Base-by-base conservation (phyloP, 2,888 invertebrate genomes). In the Ophioninae sp. region DNA sequence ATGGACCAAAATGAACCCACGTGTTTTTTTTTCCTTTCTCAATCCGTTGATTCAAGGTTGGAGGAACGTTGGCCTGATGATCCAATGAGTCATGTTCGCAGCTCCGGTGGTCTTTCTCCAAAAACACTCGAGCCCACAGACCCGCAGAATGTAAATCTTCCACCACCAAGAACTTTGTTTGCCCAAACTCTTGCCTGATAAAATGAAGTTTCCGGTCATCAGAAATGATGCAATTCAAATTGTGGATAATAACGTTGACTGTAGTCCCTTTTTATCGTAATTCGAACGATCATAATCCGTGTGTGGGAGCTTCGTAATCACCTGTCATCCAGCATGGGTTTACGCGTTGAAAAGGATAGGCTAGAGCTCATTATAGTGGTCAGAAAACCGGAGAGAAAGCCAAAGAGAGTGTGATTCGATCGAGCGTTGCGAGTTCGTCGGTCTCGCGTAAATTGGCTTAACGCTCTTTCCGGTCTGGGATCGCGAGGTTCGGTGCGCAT, bases 381-480 rank as follows among this genome's bases (percentile, higher is more conserved):
- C 44, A 7, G 59, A 61, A 51, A 9, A 20, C 61, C 6, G 23
- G 75, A 65, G 58, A 67, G 65, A 77, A 67, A 67, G 67, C n/a
- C 37, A 41, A 74, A 63, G 37, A 56, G 56, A 56, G 56, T 51
- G 71, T 76, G 30, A 58, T 58, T 69, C 68, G 73, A 76, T 72
- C 17, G 51, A 41, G 75, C 44, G 56, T 79, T 71, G 72, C 71
- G 68, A 69, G 73, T 73, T 77, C 73, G 44, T 77, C 59, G 30
- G 79, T 63, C 67, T 80, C 67, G 64, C 67, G 74, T 76, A 63
- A 83, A 83, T 83, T 76, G 83, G 72, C 73, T 83, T 83, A 79
- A 76, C 83, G 67, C 51, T 63, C 58, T 63, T 17, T 71, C 22
- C 61, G 22, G 59, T 79, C 41, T 58, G 59, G 37, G 22, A 74